Evolutionary conservation across 2,888 invertebrate genomes (phyloP).

Genomic region (Scaptomyza flava): DNA sequence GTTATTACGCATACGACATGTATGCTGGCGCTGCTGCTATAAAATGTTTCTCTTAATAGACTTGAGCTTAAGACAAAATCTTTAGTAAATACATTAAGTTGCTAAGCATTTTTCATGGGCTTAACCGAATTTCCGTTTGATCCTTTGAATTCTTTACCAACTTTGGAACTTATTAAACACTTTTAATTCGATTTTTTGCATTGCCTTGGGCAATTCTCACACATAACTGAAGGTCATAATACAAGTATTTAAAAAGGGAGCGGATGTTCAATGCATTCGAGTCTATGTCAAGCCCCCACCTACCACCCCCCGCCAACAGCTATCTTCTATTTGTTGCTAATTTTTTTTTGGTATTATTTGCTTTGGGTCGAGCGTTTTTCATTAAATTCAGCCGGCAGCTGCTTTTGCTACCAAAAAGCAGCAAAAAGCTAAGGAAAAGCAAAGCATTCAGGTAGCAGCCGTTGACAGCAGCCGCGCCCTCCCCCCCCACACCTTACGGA

Average conservation of each 20-base stretch:
- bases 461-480: conserved; percentile 45
- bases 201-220: conserved; percentile 10
- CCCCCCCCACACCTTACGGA: conserved; percentile 54
- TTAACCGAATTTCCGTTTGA: neutral
- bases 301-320: neutral
- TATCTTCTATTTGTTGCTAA: conserved; percentile 14
- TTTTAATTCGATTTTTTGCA: neutral
- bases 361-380: conserved; percentile 41
- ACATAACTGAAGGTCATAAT: conserved; percentile 40
- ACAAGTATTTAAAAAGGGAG: too few relatives aligned
- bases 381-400: conserved; percentile 39
- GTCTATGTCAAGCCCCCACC: neutral
- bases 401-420: neutral
- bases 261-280: conserved; percentile 14
- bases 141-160: neutral
- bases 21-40: conserved; percentile 49
- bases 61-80: conserved; percentile 10
- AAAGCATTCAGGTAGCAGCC: conserved; percentile 26
- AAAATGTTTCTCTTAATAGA: conserved; percentile 40
- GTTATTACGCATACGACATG: conserved; percentile 63
- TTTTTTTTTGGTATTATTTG: conserved; percentile 49
- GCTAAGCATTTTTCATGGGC: neutral
- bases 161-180: neutral
- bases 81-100: neutral
- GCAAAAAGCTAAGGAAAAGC: neutral